These are phyloP conservation scores for Festucalex cinctus DNA, from an alignment of 2,113 vertebrate genomes.

Conservation along the genomic window DNA sequence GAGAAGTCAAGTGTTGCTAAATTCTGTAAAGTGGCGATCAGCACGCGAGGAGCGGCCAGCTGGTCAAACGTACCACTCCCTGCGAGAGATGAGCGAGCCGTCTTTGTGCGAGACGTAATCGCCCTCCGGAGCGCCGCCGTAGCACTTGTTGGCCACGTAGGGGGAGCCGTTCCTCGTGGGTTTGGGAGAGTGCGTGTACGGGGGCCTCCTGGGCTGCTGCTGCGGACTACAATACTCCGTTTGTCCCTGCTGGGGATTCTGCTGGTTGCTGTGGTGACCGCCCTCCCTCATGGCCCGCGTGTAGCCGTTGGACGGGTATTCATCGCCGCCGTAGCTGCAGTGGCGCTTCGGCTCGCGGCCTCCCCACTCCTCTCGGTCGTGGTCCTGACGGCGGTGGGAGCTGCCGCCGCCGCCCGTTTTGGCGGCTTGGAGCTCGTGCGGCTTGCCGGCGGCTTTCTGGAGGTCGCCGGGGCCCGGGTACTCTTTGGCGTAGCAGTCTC, in stretches of 20 bases:
- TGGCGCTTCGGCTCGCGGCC: constrained; percentile 74
- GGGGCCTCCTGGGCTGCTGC: constrained; percentile 75
- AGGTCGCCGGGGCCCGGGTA: constrained; percentile 88
- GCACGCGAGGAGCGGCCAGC: constrained; percentile 12
- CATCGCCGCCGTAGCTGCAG: constrained; percentile 46
- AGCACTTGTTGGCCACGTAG: constrained; percentile 84
- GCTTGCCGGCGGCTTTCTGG: constrained; percentile 82
- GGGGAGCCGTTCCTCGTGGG: constrained; percentile 73
- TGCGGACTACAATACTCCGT: constrained; percentile 71
- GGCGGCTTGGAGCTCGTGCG: constrained; percentile 82
- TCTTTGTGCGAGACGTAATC: constrained; percentile 96
- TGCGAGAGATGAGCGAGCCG: constrained; percentile 95
- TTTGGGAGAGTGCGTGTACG: constrained; percentile 66
- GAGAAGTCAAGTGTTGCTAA: constrained; percentile 18
- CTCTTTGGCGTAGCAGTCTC: constrained; percentile 95
- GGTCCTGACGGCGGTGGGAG: constrained; percentile 74
- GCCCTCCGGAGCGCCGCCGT: constrained; percentile 83
- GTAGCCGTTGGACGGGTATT: constrained; percentile 68
- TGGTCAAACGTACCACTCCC: constrained; percentile 94
- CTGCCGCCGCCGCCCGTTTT: constrained; percentile 66
- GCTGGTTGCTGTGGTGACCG: constrained; percentile 46
- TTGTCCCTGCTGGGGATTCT: constrained; percentile 49
- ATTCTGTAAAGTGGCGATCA: constrained; percentile 10
- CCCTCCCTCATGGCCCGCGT: constrained; percentile 73
- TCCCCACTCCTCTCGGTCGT: constrained; percentile 90